phyloP scores from a whole-genome alignment of 2,797 vertebrate species.

The Amblyraja radiata region DNA sequence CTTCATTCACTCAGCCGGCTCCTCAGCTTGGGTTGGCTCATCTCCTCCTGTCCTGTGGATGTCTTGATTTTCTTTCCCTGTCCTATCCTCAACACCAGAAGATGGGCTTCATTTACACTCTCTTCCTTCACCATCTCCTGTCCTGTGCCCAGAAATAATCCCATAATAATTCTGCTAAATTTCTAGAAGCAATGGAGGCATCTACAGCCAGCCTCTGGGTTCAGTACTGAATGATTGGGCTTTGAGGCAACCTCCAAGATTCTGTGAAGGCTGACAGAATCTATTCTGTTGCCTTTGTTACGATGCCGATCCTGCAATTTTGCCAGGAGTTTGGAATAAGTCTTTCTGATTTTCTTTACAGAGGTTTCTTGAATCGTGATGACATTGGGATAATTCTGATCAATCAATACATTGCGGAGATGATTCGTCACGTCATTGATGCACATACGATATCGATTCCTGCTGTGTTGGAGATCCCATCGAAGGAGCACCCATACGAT shows the following conservation, averaged over 20 bases:
- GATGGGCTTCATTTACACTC: not conserved
- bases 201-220: not conserved
- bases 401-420: slow-evolving; percentile 89
- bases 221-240: not conserved
- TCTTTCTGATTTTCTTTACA: slow-evolving; percentile 46
- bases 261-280: not conserved
- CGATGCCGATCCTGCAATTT: not conserved
- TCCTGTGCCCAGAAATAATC: not conserved
- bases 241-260: not conserved
- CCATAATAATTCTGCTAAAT: not conserved
- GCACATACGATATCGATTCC: slow-evolving; percentile 81
- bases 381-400: slow-evolving; percentile 93
- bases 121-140: not conserved
- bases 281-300: no score
- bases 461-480: slow-evolving; percentile 85
- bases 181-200: not conserved
- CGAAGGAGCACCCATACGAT: slow-evolving; percentile 92
- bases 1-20: not conserved
- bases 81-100: not conserved
- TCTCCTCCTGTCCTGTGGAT: not conserved
- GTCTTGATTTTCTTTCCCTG: not conserved
- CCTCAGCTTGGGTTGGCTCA: not conserved
- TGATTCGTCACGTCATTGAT: slow-evolving; percentile 88
- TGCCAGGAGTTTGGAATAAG: not conserved
- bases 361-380: slow-evolving; percentile 77